Percentiles rank a stretch among this genome's conserved stretches.
phyloP scores from a whole-genome alignment of 2,113 vertebrate genomes.

The Seriola rivoliana region DNA sequence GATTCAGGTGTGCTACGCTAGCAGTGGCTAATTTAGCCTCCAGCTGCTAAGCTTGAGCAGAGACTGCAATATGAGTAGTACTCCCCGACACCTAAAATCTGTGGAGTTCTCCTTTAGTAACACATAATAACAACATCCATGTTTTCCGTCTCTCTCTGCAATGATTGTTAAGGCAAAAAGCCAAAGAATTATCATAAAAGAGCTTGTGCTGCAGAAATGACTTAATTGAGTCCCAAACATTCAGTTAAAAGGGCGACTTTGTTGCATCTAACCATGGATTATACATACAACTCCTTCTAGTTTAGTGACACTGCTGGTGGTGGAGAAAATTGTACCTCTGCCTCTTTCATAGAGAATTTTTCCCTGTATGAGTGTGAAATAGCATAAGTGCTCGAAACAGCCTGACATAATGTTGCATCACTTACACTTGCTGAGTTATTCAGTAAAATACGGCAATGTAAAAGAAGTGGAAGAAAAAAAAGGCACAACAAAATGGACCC shows the following conservation, averaged over 20 bases:
- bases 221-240: background rate
- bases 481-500: background rate
- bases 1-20: background rate
- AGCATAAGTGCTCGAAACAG: background rate
- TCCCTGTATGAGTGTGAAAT: background rate
- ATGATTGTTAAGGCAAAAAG: too few species aligned
- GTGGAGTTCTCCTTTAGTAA: too few species aligned
- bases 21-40: background rate
- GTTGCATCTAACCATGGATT: background rate
- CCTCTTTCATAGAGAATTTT: background rate
- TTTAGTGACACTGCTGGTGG: background rate
- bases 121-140: too few species aligned
- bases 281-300: background rate
- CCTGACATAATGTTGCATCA: slow-evolving; percentile 1
- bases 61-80: background rate
- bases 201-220: too few species aligned
- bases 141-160: too few species aligned
- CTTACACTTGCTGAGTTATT: background rate
- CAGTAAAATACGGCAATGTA: slow-evolving; percentile 8
- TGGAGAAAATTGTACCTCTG: background rate
- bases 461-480: background rate
- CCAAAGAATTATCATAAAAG: too few species aligned
- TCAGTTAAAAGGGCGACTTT: background rate
- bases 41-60: background rate
- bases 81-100: background rate